A percentile compares a stretch with the other conserved stretches of the same genome.
phyloP scores from a whole-genome alignment of 2,888 invertebrate genomes.

The Strigamia transsilvanica region DNA sequence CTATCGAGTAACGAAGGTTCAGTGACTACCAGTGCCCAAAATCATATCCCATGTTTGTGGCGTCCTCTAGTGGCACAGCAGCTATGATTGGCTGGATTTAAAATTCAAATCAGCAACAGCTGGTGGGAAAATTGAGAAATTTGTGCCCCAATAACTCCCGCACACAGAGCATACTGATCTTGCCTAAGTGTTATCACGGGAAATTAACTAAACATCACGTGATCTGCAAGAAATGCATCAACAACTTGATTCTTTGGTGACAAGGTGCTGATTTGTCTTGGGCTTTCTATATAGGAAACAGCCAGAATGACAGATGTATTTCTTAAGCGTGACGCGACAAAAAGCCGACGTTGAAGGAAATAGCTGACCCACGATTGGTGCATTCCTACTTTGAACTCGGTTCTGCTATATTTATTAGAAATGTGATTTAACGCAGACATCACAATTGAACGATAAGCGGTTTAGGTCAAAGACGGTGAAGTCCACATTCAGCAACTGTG shows the following conservation, averaged over 20 bases:
- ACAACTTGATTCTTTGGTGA: too few relatives aligned
- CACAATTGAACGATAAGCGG: background rate
- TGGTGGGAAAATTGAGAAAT: conserved; percentile 20
- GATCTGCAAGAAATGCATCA: too few relatives aligned
- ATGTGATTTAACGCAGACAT: conserved; percentile 18
- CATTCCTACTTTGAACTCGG: background rate
- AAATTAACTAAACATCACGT: too few relatives aligned
- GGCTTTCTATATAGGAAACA: too few relatives aligned
- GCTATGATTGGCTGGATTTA: conserved; percentile 1
- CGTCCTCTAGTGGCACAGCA: background rate
- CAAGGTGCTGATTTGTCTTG: too few relatives aligned
- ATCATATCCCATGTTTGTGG: conserved; percentile 4
- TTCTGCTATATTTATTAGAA: background rate
- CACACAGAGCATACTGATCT: too few relatives aligned
- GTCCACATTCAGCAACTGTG: background rate
- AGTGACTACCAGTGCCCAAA: background rate
- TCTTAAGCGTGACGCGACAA: too few relatives aligned
- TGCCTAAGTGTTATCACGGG: too few relatives aligned
- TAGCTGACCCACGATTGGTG: background rate
- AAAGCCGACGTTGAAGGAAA: background rate
- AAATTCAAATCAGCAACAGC: conserved; percentile 21
- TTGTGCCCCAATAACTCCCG: background rate
- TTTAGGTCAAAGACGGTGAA: conserved; percentile 16
- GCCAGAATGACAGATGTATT: too few relatives aligned
- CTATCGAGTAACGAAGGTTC: too few relatives aligned